Percentiles rank a stretch among this genome's conserved stretches.
phyloP scores from a whole-genome alignment of 2,113 vertebrate species.

The Otolemur garnettii region DNA sequence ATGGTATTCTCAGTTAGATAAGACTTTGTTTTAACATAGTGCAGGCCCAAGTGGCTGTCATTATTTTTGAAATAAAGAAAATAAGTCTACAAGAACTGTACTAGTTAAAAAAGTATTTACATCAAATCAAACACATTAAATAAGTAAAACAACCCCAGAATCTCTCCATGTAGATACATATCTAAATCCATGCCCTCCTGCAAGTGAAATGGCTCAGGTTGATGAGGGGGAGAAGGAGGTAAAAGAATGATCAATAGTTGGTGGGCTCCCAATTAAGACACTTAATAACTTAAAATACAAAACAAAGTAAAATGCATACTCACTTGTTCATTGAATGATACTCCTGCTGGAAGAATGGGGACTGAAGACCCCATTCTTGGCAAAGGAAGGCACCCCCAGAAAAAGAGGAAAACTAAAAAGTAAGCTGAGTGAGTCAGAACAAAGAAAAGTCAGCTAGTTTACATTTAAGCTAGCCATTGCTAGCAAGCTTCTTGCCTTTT shows the following conservation, averaged over 20 bases:
- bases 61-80: slow-evolving; percentile 3
- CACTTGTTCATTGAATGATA: background rate
- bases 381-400: too few relatives aligned
- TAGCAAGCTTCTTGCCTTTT: too few relatives aligned
- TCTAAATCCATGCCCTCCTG: background rate
- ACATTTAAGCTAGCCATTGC: too few relatives aligned
- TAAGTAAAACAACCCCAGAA: background rate
- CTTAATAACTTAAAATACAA: background rate
- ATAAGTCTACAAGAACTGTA: background rate
- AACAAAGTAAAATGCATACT: background rate
- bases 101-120: background rate
- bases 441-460: too few relatives aligned
- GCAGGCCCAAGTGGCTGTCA: background rate
- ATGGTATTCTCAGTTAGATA: background rate
- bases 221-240: accelerated
- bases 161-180: background rate
- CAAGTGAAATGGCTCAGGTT: background rate
- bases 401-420: too few relatives aligned
- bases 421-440: too few relatives aligned
- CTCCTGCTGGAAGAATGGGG: too few relatives aligned
- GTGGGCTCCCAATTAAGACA: background rate
- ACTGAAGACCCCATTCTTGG: too few relatives aligned
- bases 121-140: background rate
- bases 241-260: background rate
- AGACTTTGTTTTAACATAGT: background rate